Evolutionary conservation across 2,888 invertebrate genomes (phyloP).

Genomic region (Sylvicola cinctus): DNA sequence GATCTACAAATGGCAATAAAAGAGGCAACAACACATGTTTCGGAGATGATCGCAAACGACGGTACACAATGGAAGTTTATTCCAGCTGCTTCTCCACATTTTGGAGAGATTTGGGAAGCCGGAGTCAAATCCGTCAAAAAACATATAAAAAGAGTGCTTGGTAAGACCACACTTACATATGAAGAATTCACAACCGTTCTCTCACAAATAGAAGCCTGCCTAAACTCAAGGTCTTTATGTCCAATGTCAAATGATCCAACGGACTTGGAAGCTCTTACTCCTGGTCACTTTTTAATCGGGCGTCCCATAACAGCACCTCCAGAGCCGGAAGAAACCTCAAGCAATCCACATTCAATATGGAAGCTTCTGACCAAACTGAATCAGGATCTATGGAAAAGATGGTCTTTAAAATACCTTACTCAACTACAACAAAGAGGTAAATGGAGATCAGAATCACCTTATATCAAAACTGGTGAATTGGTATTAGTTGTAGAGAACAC

Average conservation of each 20-base stretch:
- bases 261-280: slow-evolving; percentile 6
- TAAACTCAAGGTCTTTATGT: slow-evolving; percentile 13
- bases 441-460: too few species aligned
- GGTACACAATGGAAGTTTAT: slow-evolving; percentile 13
- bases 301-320: slow-evolving; percentile 7
- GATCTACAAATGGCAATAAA: neutral
- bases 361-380: neutral
- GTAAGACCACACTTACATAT: slow-evolving; percentile 10
- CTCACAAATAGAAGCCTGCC: slow-evolving; percentile 11
- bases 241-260: slow-evolving; percentile 7
- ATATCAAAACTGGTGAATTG: too few species aligned
- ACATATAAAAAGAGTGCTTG: slow-evolving; percentile 12
- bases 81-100: slow-evolving; percentile 13
- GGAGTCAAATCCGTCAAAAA: slow-evolving; percentile 12
- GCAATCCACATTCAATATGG: neutral
- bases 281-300: slow-evolving; percentile 8
- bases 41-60: neutral
- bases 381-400: slow-evolving; percentile 2
- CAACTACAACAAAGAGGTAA: too few species aligned
- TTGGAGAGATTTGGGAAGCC: slow-evolving; percentile 16
- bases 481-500: too few species aligned
- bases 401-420: too few species aligned
- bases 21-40: neutral
- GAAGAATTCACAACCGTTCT: slow-evolving; percentile 12
- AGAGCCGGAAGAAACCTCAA: neutral